Evolutionary conservation across 1,140 invertebrate species (phyloP).

Genomic region (Heliothis subflexa): DNA sequence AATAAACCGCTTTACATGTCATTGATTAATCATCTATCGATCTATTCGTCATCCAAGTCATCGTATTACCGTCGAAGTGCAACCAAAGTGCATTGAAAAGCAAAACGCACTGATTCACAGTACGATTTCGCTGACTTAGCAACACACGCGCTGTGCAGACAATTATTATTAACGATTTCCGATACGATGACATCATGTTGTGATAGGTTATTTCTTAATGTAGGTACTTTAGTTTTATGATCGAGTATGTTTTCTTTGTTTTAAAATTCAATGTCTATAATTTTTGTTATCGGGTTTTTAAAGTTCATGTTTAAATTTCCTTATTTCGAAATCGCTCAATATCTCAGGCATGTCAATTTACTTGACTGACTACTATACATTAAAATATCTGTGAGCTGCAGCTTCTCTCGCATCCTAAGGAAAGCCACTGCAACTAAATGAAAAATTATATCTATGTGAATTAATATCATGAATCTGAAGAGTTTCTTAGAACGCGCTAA

Average conservation of each 20-base stretch:
- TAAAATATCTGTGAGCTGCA: too few relatives aligned
- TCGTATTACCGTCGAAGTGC: constrained; percentile 24
- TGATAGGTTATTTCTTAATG: constrained; percentile 14
- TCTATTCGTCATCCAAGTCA: constrained; percentile 9
- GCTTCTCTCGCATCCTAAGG: too few relatives aligned
- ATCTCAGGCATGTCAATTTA: too few relatives aligned
- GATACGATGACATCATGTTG: constrained; percentile 30
- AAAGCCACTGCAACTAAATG: too few relatives aligned
- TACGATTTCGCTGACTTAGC: constrained; percentile 21
- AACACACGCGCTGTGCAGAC: constrained; percentile 4
- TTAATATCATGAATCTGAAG: too few relatives aligned
- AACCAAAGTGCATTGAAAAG: constrained; percentile 23
- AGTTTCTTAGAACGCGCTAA: too few relatives aligned
- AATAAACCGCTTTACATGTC: too few relatives aligned
- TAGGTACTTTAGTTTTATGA: background rate
- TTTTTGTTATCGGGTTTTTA: too few relatives aligned
- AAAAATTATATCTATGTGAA: too few relatives aligned
- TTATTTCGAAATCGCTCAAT: too few relatives aligned
- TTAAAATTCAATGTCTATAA: background rate
- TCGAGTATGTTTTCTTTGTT: background rate
- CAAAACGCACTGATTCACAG: constrained; percentile 28
- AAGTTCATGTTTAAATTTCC: too few relatives aligned
- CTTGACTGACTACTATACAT: too few relatives aligned
- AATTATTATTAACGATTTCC: constrained; percentile 34
- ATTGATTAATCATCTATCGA: background rate